Evolutionary conservation across 1,140 invertebrate genomes (phyloP).

Genomic region (Bombus superbus): DNA sequence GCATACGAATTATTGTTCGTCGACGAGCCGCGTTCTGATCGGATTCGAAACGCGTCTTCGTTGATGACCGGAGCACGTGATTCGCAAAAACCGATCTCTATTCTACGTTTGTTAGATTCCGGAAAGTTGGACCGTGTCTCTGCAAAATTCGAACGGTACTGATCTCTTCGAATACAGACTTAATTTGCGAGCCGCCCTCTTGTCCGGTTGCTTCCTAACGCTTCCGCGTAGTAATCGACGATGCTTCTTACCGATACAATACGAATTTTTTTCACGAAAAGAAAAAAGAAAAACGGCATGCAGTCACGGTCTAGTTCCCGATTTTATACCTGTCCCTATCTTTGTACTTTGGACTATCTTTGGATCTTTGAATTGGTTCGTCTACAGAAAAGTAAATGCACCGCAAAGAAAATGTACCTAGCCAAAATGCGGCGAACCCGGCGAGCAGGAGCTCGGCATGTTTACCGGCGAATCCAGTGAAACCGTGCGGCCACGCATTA

Average conservation of each 20-base stretch:
- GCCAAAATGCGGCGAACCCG: no score
- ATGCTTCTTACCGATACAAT: not conserved
- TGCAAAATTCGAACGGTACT: no score
- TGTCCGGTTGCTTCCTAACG: not conserved
- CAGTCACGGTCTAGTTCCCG: no score
- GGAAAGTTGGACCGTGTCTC: no score
- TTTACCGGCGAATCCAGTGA: no score
- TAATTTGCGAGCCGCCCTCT: not conserved
- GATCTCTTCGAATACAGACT: not conserved
- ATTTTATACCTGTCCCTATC: not conserved
- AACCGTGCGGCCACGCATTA: slow-evolving; percentile 59
- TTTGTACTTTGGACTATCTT: not conserved
- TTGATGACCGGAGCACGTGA: no score
- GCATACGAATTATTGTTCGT: slow-evolving; percentile 29
- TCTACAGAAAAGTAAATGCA: rapidly evolving
- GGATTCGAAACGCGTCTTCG: not conserved
- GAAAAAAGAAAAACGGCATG: no score
- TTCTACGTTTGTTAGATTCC: no score
- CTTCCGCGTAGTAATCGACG: not conserved
- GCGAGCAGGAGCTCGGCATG: no score
- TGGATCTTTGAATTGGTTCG: not conserved
- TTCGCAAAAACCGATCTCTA: no score
- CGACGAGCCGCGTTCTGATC: not conserved
- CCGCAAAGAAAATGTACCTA: no score
- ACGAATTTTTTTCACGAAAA: not conserved